phyloP scores from a whole-genome alignment of 2,797 vertebrate species.

The Oreonectes daqikongensis region DNA sequence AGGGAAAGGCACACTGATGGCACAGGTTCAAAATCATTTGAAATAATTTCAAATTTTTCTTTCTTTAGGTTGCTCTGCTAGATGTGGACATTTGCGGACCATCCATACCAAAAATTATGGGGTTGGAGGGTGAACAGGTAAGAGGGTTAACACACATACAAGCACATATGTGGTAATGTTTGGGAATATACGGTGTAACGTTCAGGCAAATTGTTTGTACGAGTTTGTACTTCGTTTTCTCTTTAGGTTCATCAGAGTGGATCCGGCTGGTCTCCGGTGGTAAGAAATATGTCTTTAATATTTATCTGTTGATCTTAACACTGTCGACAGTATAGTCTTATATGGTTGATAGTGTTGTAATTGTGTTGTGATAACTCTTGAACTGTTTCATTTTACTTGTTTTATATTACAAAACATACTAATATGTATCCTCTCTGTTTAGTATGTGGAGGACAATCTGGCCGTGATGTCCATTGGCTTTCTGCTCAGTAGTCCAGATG shows the following conservation, averaged over 20 bases:
- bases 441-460: slow-evolving; percentile 96
- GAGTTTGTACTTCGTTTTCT: background rate
- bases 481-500: slow-evolving; percentile 90
- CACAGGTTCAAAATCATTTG: background rate
- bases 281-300: slow-evolving; percentile 63
- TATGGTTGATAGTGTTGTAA: background rate
- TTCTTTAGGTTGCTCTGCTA: slow-evolving; percentile 86
- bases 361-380: background rate
- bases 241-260: slow-evolving; percentile 93
- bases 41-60: background rate
- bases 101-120: slow-evolving; percentile 93
- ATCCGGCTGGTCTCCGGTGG: slow-evolving; percentile 98
- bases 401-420: background rate
- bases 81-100: slow-evolving; percentile 96
- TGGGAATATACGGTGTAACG: background rate
- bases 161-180: background rate
- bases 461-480: slow-evolving; percentile 97
- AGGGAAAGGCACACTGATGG: background rate
- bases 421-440: slow-evolving; percentile 47
- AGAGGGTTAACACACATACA: background rate
- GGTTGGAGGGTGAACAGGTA: slow-evolving; percentile 95
- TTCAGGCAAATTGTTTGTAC: background rate
- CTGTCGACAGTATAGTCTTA: background rate
- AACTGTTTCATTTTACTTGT: background rate
- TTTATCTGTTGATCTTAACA: background rate